Evolutionary conservation across 2,888 invertebrate species (phyloP), one percentile per base, ranked within the genome.

Genomic region (Choreutis nemorana): DNA sequence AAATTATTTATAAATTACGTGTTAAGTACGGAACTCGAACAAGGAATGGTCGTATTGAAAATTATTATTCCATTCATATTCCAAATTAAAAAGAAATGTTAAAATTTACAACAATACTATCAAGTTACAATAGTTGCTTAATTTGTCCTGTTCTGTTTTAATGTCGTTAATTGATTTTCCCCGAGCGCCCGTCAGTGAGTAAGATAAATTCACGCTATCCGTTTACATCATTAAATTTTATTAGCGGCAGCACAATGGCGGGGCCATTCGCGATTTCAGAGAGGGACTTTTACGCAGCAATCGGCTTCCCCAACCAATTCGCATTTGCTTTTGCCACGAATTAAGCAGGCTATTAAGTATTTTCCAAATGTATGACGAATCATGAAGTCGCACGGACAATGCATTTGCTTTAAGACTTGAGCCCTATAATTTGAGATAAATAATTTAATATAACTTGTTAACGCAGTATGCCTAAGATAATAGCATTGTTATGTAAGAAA

Each of bases 211-310:
- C 63, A 59, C 62, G 68, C 65, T 77, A 75, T 77, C 73, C 73
- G 72, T 75, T 78, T 77, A 77, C 73, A 73, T 71, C 73, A 77
- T 77, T 75, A 75, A 73, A 73, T 77, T 77, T 77, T 77, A 78
- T 75, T 75, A 73, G 68, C 62, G 60, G 60, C 60, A 62, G 64
- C 55, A 73, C 72, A 77, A 77, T 67, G 45, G 62, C 41, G 42
- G 43, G 41, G 52, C 59, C 48, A 59, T 64, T 50, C 55, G 60
- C 52, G 55, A 50, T 53, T 59, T 48, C 45, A 55, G 58, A 59
- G 71, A 72, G 61, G 65, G 66, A 59, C 65, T 66, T 72, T 66
- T 68, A 61, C 59, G 50, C 50, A 45, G 46, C 55, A 50, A 55
- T 52, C 46, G 53, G 54, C 48, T 53, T 56, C 65, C 48, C 71